These are phyloP conservation scores for Ormyrus rosae DNA, from an alignment of 2,888 invertebrate genomes.

Conservation along the genomic window DNA sequence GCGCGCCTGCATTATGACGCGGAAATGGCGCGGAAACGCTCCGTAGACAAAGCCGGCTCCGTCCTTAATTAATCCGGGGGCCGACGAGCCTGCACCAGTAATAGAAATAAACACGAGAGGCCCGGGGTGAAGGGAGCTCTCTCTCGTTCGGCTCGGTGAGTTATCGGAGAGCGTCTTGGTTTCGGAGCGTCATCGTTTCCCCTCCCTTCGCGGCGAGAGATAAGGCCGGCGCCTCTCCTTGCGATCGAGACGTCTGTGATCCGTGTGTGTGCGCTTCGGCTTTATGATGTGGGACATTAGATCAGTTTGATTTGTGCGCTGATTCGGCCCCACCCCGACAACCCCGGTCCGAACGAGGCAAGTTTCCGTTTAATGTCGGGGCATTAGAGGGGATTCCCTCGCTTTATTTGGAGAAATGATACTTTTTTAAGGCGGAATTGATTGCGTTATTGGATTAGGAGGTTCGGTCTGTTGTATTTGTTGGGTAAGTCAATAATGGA, in stretches of 20 bases:
- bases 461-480: no score
- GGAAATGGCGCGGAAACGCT: conserved; percentile 15
- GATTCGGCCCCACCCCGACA: background rate
- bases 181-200: conserved; percentile 31
- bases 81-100: background rate
- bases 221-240: background rate
- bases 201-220: background rate
- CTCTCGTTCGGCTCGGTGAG: no score
- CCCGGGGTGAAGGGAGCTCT: background rate
- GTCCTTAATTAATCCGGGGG: conserved; percentile 34
- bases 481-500: no score
- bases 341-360: no score
- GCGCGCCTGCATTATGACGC: background rate
- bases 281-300: conserved; percentile 3
- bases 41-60: background rate
- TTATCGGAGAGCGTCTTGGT: conserved; percentile 26
- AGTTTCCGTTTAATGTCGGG: no score
- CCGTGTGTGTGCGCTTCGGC: no score
- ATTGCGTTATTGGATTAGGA: background rate
- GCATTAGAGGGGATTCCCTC: background rate
- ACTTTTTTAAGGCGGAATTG: no score
- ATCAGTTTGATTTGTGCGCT: conserved; percentile 18
- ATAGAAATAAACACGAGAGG: conserved; percentile 39
- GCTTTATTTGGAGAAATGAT: background rate
- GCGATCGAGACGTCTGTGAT: background rate